phyloP scores from a whole-genome alignment of 2,797 vertebrate species.

The Apodemus agrarius region DNA sequence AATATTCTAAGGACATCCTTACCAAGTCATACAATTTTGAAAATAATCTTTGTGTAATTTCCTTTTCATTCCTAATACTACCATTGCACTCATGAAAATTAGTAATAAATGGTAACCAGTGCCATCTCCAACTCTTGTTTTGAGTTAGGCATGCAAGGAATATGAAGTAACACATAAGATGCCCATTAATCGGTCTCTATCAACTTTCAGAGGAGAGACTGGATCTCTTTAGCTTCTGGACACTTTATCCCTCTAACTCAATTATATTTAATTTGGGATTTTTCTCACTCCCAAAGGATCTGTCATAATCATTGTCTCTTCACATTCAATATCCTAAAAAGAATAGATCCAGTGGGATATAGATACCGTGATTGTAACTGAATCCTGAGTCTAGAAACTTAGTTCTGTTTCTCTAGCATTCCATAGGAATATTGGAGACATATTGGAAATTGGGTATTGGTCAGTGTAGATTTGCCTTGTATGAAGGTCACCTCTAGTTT shows the following conservation, averaged over 20 bases:
- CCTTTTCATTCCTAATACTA: background rate
- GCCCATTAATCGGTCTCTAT: background rate
- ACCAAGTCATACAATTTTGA: background rate
- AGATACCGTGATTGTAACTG: background rate
- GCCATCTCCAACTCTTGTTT: background rate
- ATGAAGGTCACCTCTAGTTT: background rate
- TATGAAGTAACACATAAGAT: background rate
- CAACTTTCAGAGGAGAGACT: background rate
- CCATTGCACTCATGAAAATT: background rate
- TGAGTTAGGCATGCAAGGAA: background rate
- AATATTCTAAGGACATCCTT: background rate
- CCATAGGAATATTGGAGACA: background rate
- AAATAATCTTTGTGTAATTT: background rate
- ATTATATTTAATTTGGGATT: background rate
- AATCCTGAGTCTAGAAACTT: background rate
- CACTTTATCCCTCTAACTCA: background rate
- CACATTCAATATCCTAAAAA: background rate
- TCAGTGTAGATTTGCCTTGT: background rate
- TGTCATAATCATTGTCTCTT: background rate
- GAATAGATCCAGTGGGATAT: background rate
- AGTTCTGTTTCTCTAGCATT: background rate
- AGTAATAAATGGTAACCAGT: background rate
- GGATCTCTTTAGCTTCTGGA: background rate
- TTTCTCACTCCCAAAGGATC: background rate
- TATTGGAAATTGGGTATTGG: background rate